Conservation (phyloP, 1,140 invertebrate genomes). For the Psix sp. region DNA sequence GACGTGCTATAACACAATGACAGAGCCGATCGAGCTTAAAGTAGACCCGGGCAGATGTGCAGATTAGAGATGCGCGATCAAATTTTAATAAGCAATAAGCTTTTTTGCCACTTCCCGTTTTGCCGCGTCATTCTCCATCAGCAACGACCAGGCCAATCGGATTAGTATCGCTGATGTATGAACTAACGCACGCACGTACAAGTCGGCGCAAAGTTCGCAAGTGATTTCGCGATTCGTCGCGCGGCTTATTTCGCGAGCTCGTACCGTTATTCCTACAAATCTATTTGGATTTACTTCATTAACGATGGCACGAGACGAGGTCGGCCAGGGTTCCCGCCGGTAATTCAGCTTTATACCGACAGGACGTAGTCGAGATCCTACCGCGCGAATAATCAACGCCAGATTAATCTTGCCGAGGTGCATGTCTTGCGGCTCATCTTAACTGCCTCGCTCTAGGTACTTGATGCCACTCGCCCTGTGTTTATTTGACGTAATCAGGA, state of each 20-base stretch:
- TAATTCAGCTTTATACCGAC: slow-evolving; percentile 55
- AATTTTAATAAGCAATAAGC: slow-evolving; percentile 11
- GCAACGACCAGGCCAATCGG: background rate
- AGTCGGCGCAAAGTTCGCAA: slow-evolving; percentile 7
- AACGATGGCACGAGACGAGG: slow-evolving; percentile 31
- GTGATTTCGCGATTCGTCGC: slow-evolving; percentile 39
- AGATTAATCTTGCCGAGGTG: slow-evolving; percentile 54
- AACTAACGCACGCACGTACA: background rate
- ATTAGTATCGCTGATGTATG: slow-evolving; percentile 4
- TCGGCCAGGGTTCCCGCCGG: slow-evolving; percentile 29
- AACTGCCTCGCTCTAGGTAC: slow-evolving; percentile 53
- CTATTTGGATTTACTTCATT: slow-evolving; percentile 51
- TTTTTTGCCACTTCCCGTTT: background rate
- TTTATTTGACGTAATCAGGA: slow-evolving; percentile 59
- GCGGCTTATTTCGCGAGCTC: slow-evolving; percentile 20
- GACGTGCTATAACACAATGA: slow-evolving; percentile 20
- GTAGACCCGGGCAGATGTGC: background rate
- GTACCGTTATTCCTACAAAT: slow-evolving; percentile 59
- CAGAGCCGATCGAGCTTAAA: slow-evolving; percentile 10
- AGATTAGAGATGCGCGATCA: slow-evolving; percentile 5
- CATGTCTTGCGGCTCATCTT: slow-evolving; percentile 45
- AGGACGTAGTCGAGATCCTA: slow-evolving; percentile 53
- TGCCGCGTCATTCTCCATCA: background rate
- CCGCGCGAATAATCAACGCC: slow-evolving; percentile 60
- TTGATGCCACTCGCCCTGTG: slow-evolving; percentile 24